Evolutionary conservation across 2,113 vertebrate species (phyloP).

Genomic region (Clarias macrocephalus): DNA sequence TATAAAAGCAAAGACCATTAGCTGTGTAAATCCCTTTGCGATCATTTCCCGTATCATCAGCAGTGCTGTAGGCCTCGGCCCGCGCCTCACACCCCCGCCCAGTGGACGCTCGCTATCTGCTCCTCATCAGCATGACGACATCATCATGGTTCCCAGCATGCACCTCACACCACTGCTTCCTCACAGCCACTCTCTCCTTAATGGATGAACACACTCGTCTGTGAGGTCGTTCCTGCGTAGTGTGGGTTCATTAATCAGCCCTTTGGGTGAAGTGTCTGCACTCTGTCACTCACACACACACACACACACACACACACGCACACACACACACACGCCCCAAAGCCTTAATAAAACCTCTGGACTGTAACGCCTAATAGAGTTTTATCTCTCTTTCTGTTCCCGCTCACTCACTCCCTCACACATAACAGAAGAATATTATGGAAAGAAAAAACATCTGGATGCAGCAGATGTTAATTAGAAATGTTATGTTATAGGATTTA

Average conservation of each 20-base stretch:
- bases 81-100: neutral
- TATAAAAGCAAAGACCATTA: neutral
- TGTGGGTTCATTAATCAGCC: neutral
- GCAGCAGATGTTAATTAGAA: too few species aligned
- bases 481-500: too few species aligned
- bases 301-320: too few species aligned
- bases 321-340: too few species aligned
- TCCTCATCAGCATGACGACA: conserved; percentile 13
- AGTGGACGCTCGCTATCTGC: neutral
- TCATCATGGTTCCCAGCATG: conserved; percentile 7
- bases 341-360: too few species aligned
- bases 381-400: too few species aligned
- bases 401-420: too few species aligned
- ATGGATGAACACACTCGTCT: conserved; percentile 13
- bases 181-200: neutral
- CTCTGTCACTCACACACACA: too few species aligned
- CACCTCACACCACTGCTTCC: neutral
- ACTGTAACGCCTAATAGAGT: too few species aligned
- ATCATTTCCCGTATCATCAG: conserved; percentile 4
- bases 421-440: too few species aligned
- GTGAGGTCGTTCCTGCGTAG: neutral
- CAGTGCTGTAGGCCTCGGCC: neutral
- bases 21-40: neutral
- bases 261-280: neutral
- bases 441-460: too few species aligned